Evolutionary conservation across 2,113 vertebrate species (phyloP).

Genomic region (Clarias gariepinus): DNA sequence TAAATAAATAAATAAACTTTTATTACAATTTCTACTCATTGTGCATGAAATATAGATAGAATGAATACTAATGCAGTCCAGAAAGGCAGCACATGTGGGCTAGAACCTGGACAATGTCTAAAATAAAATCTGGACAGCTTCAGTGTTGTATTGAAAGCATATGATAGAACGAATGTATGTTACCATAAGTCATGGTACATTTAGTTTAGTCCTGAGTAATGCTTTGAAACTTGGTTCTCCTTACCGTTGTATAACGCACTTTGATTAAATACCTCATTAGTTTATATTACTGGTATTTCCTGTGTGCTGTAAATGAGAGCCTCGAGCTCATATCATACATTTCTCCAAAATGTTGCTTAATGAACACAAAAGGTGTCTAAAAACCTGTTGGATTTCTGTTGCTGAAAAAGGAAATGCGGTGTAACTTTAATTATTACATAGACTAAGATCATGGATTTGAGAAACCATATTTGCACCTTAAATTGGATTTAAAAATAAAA

Average conservation of each 20-base stretch:
- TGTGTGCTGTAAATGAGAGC: conserved; percentile 1
- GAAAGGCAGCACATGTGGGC: conserved; percentile 1
- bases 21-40: neutral
- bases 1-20: neutral
- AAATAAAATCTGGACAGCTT: conserved; percentile 16
- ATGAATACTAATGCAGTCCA: conserved; percentile 1
- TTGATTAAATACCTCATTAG: conserved; percentile 37
- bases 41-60: neutral
- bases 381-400: neutral
- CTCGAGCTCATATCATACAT: neutral
- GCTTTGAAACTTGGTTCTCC: conserved; percentile 27
- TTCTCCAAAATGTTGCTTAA: neutral
- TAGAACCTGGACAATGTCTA: conserved; percentile 7
- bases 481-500: neutral
- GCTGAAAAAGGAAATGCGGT: neutral
- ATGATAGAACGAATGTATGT: conserved; percentile 23
- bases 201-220: conserved; percentile 10
- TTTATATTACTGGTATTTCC: conserved; percentile 20
- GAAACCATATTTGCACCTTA: neutral
- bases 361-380: neutral
- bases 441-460: neutral
- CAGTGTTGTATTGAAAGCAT: conserved; percentile 19
- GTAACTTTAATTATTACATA: neutral
- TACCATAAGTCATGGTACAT: conserved; percentile 30
- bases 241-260: conserved; percentile 12